phyloP scores from a whole-genome alignment of 2,797 vertebrate genomes.

The Falco berigora region DNA sequence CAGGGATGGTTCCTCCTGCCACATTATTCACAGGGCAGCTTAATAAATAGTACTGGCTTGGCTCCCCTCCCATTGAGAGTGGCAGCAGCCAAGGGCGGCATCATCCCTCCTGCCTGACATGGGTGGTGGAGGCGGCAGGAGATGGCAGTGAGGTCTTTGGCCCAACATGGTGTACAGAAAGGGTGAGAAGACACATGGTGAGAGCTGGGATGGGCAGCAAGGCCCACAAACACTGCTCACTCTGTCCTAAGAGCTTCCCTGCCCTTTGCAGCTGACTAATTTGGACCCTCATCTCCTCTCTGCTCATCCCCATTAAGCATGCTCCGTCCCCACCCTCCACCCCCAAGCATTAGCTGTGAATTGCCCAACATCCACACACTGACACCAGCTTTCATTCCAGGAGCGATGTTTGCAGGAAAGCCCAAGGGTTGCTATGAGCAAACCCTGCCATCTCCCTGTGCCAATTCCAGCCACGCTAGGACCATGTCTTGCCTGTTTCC shows the following conservation, averaged over 20 bases:
- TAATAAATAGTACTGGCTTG: background rate
- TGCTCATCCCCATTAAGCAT: background rate
- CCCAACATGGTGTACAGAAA: rapidly evolving
- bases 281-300: background rate
- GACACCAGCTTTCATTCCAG: background rate
- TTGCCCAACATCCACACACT: background rate
- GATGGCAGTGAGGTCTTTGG: background rate
- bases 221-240: background rate
- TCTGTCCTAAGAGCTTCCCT: background rate
- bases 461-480: background rate
- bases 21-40: rapidly evolving
- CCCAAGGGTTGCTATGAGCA: background rate
- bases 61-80: background rate
- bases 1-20: background rate
- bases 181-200: rapidly evolving
- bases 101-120: rapidly evolving
- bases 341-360: background rate
- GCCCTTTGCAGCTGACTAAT: background rate
- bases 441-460: background rate
- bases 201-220: background rate
- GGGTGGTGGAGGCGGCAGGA: background rate
- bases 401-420: background rate
- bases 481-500: background rate
- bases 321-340: background rate
- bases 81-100: background rate